phyloP scores from a whole-genome alignment of 2,113 vertebrate species.

The Trematomus loennbergii region DNA sequence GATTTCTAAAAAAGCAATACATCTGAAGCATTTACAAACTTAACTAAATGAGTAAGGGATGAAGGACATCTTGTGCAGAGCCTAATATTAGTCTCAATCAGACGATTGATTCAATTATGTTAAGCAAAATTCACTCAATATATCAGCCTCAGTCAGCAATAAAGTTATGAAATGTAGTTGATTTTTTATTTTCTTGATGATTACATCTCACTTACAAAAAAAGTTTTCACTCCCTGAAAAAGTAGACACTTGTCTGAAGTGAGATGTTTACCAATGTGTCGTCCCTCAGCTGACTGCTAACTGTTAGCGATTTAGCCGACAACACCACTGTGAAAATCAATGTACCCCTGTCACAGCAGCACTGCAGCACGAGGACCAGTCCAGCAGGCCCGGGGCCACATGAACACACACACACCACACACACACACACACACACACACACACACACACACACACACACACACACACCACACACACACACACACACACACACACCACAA shows the following conservation, averaged over 20 bases:
- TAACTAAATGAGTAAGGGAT: background rate
- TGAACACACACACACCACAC: slow-evolving; percentile 6
- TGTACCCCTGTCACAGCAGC: slow-evolving; percentile 42
- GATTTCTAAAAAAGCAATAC: background rate
- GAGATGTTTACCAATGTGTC: slow-evolving; percentile 10
- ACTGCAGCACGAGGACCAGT: slow-evolving; percentile 39
- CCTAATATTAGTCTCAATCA: slow-evolving; percentile 5
- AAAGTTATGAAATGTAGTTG: background rate
- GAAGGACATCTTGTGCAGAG: background rate
- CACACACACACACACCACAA: background rate
- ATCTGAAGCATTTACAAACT: background rate
- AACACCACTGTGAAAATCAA: slow-evolving; percentile 72
- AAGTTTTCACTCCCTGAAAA: slow-evolving; percentile 32
- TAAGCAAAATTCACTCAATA: slow-evolving; percentile 5
- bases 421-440: background rate
- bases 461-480: slow-evolving; percentile 7
- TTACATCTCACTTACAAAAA: slow-evolving; percentile 29
- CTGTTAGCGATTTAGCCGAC: slow-evolving; percentile 38
- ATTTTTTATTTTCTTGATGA: slow-evolving; percentile 23
- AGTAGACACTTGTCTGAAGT: slow-evolving; percentile 3
- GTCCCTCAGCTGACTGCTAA: slow-evolving; percentile 64
- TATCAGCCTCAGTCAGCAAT: slow-evolving; percentile 1
- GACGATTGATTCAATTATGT: slow-evolving; percentile 5
- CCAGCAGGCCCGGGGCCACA: slow-evolving; percentile 51
- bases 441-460: background rate